Percentiles rank a stretch among this genome's conserved stretches.
Evolutionary conservation across 2,888 invertebrate species (phyloP).

Genomic region (Cataglyphis cursor): DNA sequence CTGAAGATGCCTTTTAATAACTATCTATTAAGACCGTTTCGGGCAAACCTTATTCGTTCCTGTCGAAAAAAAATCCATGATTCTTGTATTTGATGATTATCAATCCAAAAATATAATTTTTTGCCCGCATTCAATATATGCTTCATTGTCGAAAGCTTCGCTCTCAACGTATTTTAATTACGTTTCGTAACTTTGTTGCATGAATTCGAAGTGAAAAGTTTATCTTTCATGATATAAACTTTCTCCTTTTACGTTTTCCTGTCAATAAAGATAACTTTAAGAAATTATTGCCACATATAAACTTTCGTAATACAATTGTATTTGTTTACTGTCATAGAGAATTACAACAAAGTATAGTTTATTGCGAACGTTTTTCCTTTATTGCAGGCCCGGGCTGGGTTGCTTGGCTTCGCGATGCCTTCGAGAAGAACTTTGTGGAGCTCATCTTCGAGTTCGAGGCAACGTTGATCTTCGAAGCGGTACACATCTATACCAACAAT

Average conservation of each 20-base stretch:
- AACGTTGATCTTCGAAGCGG: slow-evolving; percentile 90
- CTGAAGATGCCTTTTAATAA: slow-evolving; percentile 24
- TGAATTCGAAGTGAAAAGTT: slow-evolving; percentile 18
- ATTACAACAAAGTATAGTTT: slow-evolving; percentile 3
- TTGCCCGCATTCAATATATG: background rate
- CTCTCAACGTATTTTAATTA: slow-evolving; percentile 12
- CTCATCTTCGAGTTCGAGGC: slow-evolving; percentile 91
- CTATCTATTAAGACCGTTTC: background rate
- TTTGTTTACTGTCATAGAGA: slow-evolving; percentile 19
- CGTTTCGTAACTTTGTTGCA: slow-evolving; percentile 5
- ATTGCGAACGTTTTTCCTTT: slow-evolving; percentile 27
- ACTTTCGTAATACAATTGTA: slow-evolving; percentile 17
- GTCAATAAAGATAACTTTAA: background rate
- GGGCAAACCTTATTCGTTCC: background rate
- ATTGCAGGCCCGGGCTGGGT: slow-evolving; percentile 91
- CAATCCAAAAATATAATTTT: slow-evolving; percentile 1
- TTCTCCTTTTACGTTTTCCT: background rate
- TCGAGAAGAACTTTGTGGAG: slow-evolving; percentile 88
- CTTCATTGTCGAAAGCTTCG: background rate
- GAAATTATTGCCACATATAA: background rate
- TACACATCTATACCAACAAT: slow-evolving; percentile 91
- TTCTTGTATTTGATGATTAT: background rate
- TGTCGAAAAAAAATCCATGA: background rate
- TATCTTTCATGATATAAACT: slow-evolving; percentile 24
- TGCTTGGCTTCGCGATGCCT: slow-evolving; percentile 90